These are phyloP conservation scores for Amphiprion clarkii DNA, from an alignment of 2,797 vertebrate genomes.

Conservation along the genomic window DNA sequence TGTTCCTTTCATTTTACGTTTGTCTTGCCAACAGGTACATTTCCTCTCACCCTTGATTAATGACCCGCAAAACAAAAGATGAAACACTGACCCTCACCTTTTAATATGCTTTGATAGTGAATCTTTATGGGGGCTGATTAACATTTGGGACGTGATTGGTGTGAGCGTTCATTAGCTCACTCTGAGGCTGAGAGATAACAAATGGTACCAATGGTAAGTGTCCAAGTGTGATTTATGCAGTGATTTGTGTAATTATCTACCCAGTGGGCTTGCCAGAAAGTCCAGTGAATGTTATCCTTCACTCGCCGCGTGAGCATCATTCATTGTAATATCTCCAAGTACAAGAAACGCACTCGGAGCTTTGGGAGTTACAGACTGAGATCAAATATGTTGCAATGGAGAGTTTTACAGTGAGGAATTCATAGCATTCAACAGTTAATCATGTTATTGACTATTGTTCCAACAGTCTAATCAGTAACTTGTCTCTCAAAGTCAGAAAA, in stretches of 20 bases:
- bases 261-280: conserved; percentile 8
- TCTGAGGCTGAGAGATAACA: conserved; percentile 38
- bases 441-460: no score
- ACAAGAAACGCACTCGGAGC: background rate
- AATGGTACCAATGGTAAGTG: conserved; percentile 27
- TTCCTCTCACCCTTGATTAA: conserved; percentile 29
- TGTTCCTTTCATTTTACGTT: conserved; percentile 14
- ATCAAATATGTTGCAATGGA: background rate
- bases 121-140: conserved; percentile 51
- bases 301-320: background rate
- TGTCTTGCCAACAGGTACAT: conserved; percentile 22
- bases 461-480: background rate
- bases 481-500: background rate
- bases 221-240: conserved; percentile 43
- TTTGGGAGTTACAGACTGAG: background rate
- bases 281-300: conserved; percentile 8
- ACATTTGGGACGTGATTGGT: conserved; percentile 32
- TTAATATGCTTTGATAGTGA: conserved; percentile 62
- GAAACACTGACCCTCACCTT: conserved; percentile 40
- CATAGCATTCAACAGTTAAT: background rate
- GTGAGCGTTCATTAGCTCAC: conserved; percentile 32
- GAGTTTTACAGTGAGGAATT: background rate
- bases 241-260: conserved; percentile 42
- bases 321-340: background rate
- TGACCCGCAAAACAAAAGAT: conserved; percentile 39